Percentiles rank a stretch among this genome's conserved stretches.
phyloP scores from a whole-genome alignment of 2,797 vertebrate species.

The Philypnodon macrostomus region DNA sequence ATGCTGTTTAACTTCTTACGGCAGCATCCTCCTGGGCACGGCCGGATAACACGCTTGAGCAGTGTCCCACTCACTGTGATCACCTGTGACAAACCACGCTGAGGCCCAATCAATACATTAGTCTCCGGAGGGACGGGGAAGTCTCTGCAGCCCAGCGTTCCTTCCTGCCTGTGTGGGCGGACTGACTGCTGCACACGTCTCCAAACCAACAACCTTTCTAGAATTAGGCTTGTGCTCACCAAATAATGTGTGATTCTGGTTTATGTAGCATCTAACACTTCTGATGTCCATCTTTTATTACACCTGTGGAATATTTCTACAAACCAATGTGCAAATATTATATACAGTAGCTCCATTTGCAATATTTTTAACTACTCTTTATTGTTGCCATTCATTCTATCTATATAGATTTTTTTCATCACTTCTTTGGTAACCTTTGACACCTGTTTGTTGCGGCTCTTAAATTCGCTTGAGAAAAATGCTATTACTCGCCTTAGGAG shows the following conservation, averaged over 20 bases:
- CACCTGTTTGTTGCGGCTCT: no score
- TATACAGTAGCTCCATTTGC: no score
- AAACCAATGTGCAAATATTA: no score
- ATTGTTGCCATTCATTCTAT: no score
- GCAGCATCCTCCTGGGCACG: constrained; percentile 39
- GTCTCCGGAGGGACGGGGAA: constrained; percentile 37
- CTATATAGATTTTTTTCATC: no score
- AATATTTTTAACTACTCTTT: no score
- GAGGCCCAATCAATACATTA: constrained; percentile 56
- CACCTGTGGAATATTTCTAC: no score
- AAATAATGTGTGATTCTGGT: not conserved
- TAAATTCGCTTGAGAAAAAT: no score
- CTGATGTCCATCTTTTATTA: no score
- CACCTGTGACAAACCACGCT: constrained; percentile 71
- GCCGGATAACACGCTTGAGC: constrained; percentile 57
- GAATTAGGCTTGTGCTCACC: not conserved
- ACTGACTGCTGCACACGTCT: constrained; percentile 6
- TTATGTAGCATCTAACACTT: no score
- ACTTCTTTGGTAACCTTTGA: no score
- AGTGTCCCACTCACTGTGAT: constrained; percentile 65
- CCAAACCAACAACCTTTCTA: not conserved
- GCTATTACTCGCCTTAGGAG: no score
- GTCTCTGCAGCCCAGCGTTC: constrained; percentile 21
- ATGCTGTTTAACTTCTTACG: constrained; percentile 45
- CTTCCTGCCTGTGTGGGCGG: constrained; percentile 12